Conservation (phyloP, 64 coral and sea anemone species). For the Catalaphyllia jardinei region DNA sequence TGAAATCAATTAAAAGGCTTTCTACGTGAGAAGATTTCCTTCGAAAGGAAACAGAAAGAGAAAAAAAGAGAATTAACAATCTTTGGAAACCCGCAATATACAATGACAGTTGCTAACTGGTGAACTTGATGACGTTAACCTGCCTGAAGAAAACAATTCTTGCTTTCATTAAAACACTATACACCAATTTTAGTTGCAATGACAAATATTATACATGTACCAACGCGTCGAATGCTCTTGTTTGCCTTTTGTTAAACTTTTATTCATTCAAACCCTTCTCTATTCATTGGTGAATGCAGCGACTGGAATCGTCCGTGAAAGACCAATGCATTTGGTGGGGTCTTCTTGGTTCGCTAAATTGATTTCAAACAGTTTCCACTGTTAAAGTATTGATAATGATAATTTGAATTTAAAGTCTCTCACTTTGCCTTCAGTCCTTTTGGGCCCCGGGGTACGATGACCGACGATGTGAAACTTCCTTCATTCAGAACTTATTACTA, state of each 20-base stretch:
- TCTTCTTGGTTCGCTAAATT: not conserved
- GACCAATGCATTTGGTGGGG: not conserved
- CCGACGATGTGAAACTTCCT: not conserved
- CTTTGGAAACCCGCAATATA: not conserved
- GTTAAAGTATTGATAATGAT: not conserved
- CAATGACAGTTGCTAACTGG: not conserved
- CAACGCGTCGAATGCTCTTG: constrained; percentile 16
- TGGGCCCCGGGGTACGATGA: not conserved
- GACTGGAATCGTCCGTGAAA: not conserved
- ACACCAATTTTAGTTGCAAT: not conserved
- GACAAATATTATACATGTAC: not conserved
- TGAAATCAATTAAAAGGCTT: not conserved
- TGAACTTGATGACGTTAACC: constrained; percentile 2
- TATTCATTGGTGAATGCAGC: not conserved
- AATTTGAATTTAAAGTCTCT: not conserved
- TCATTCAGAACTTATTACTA: not conserved
- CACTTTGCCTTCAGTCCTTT: not conserved
- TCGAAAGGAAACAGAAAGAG: constrained; percentile 2
- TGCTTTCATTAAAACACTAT: not conserved
- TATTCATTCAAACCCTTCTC: not conserved
- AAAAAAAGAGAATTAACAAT: not conserved
- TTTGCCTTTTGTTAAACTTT: not conserved
- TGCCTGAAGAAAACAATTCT: constrained; percentile 16
- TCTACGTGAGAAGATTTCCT: constrained; percentile 2
- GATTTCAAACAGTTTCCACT: not conserved